Evolutionary conservation across 2,113 vertebrate genomes (phyloP).

Genomic region (Varanus salvator): DNA sequence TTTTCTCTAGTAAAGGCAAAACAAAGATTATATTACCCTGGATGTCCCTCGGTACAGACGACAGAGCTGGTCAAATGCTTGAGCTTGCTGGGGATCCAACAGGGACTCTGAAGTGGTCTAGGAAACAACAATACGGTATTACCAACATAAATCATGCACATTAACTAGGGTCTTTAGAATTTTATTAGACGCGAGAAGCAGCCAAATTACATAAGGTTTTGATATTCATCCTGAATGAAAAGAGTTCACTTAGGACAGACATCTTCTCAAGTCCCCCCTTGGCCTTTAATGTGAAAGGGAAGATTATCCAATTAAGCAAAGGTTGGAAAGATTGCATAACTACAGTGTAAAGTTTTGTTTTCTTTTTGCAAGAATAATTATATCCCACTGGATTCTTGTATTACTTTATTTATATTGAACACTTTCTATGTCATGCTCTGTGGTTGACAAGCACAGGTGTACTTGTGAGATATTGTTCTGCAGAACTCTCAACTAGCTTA

Average conservation of each 20-base stretch:
- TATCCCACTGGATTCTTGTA: neutral
- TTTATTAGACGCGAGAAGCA: neutral
- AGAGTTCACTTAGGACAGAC: neutral
- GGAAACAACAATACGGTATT: constrained; percentile 35
- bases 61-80: constrained; percentile 93
- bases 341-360: neutral
- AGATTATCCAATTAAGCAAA: neutral
- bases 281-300: neutral
- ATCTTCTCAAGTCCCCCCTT: neutral
- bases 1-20: accelerated
- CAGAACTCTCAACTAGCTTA: neutral
- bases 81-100: constrained; percentile 91
- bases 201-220: neutral
- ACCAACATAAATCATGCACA: neutral
- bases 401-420: neutral
- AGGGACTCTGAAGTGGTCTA: constrained; percentile 82
- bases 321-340: neutral
- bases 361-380: neutral
- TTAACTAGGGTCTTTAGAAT: neutral
- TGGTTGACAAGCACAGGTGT: neutral
- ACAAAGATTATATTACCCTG: constrained; percentile 77
- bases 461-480: neutral
- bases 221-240: neutral
- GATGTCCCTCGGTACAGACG: constrained; percentile 91
- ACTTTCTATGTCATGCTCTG: neutral